Base-by-base conservation (phyloP, 1,140 invertebrate species). In the Zaprionus capensis region DNA sequence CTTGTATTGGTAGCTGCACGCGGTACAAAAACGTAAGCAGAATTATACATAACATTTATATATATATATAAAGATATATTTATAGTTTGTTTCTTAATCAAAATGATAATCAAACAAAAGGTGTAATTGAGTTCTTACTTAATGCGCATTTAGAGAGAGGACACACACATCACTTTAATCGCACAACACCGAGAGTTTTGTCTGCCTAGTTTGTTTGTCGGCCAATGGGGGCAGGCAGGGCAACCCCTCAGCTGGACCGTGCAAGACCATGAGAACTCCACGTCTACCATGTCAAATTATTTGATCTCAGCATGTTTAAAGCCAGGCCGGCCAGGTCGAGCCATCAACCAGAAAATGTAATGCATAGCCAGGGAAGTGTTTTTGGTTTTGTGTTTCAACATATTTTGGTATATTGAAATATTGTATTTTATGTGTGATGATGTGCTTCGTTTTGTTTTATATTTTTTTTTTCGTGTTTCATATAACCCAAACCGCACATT, bases 111-210 rank as follows among this genome's bases (percentile, higher is more conserved):
- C 59, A 74, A 75, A 59, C 62, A 74, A 90, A 79, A 90, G 14
- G 84, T 88, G 65, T 84, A 87, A 90, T 90, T 90, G 71, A 90
- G 83, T 90, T 90, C 85, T 90, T 90, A 90, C 85, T 91, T 90
- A 90, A 90, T 90, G 85, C 85, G 86, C 86, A 85, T 90, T 90
- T 86, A 85, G 86, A 91, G 85, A 90, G 86, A 90, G 84, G 80
- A 90, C 85, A 88, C 85, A 90, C 85, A 91, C 81, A 88, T 88
- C 83, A 80, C 81, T 87, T 81, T 82, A 79, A 84, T 75, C 62
- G 46, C 46, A 57, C 55, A 77, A 79, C 81, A 91, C 84, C 83
- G 84, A 88, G 79, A 90, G 86, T 85, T 90, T 85, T 71, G 81
- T 88, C 79, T 88, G 86, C 82, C 85, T 90, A 90, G 85, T 84